These are phyloP conservation scores for Disparrhopalites patrizii DNA, from an alignment of 2,888 invertebrate genomes.

Conservation along the genomic window DNA sequence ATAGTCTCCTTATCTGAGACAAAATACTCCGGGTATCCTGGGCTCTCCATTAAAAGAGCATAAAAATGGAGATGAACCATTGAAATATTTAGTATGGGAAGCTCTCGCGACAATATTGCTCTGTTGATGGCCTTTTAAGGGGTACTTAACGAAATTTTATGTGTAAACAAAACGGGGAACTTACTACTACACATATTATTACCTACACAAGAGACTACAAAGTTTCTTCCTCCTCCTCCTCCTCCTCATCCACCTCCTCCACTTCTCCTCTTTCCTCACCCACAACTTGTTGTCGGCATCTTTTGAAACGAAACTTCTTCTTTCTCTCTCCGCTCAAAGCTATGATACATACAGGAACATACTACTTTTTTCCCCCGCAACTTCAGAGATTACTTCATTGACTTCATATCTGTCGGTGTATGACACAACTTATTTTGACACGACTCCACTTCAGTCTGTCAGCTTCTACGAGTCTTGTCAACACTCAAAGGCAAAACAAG, in stretches of 20 bases:
- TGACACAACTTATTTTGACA: constrained; percentile 27
- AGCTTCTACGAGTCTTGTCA: constrained; percentile 13
- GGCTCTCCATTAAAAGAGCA: constrained; percentile 31
- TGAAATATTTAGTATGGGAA: constrained; percentile 30
- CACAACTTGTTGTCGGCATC: neutral
- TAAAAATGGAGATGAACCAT: constrained; percentile 31
- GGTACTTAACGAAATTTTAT: constrained; percentile 27
- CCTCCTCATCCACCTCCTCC: no score
- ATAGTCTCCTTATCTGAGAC: no score
- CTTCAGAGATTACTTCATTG: constrained; percentile 26
- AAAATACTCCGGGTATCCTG: no score
- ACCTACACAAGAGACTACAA: neutral
- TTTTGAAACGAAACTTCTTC: no score
- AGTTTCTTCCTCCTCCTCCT: no score
- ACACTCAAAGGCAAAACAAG: neutral
- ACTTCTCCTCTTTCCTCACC: neutral
- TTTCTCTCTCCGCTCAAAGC: no score
- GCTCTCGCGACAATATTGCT: constrained; percentile 29
- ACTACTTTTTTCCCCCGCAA: no score
- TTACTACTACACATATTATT: neutral
- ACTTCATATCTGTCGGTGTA: constrained; percentile 7
- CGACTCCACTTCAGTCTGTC: constrained; percentile 9
- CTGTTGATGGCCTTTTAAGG: constrained; percentile 30
- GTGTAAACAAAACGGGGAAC: constrained; percentile 27
- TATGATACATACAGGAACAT: neutral